phyloP scores from a whole-genome alignment of 2,113 vertebrate genomes.

The Oryzias woworae region DNA sequence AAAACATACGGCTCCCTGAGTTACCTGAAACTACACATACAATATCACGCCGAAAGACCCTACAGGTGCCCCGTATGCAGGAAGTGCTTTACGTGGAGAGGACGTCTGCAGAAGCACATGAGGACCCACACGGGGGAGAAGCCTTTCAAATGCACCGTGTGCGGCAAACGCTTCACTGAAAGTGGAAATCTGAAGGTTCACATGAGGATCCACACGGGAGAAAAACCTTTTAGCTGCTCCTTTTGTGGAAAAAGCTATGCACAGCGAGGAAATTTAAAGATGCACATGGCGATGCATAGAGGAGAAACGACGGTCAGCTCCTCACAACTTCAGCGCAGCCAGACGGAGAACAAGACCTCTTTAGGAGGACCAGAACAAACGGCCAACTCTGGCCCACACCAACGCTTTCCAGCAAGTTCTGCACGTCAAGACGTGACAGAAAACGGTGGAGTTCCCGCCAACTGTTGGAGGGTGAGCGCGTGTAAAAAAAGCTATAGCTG shows the following conservation, averaged over 20 bases:
- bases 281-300: constrained; percentile 20
- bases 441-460: background rate
- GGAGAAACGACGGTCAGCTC: constrained; percentile 8
- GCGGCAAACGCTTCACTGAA: constrained; percentile 73
- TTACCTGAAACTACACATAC: constrained; percentile 25
- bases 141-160: constrained; percentile 62
- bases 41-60: constrained; percentile 37
- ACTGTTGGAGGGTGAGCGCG: background rate
- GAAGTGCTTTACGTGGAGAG: constrained; percentile 31
- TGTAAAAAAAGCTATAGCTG: constrained; percentile 22
- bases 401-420: background rate
- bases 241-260: constrained; percentile 19
- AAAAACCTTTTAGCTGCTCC: constrained; percentile 27
- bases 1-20: constrained; percentile 12
- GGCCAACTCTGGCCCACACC: background rate
- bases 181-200: constrained; percentile 31
- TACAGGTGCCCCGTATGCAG: constrained; percentile 35
- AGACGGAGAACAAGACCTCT: background rate
- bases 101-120: constrained; percentile 36
- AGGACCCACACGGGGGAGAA: constrained; percentile 42
- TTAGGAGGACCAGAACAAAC: constrained; percentile 1
- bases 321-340: constrained; percentile 15
- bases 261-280: constrained; percentile 17
- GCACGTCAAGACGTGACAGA: background rate
- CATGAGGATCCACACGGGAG: constrained; percentile 30